Evolutionary conservation across 2,888 invertebrate species (phyloP), one percentile per base, ranked within the genome.

Genomic region (Thera britannica): DNA sequence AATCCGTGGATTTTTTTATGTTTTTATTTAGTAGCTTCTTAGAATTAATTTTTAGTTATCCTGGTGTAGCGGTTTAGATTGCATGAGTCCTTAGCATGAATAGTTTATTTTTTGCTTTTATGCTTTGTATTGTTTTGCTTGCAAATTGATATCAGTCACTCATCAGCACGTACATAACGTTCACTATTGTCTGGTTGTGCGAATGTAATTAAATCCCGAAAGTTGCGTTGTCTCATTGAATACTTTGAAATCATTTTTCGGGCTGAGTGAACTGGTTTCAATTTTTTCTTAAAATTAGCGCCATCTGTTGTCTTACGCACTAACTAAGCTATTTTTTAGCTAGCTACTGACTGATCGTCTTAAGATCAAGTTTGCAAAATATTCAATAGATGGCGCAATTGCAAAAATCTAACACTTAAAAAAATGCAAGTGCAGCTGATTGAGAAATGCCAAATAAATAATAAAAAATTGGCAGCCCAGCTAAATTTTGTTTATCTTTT

Each of bases 91-190:
- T 72, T 75, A 60, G 82, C 79, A 79, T 81, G 81, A 73, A 12
- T 52, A 12, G 7, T 58, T 71, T 67, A 65, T 56, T 65, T 72
- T 61, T 55, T 61, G 71, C 44, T 46, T 46, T 64, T 77, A 59
- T 9, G 76, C 76, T 75, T 78, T 75, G 74, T 82, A 79, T 77
- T 78, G 75, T 77, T 77, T 78, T 80, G 80, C 79, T 78, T 74
- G 82, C 80, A 81, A 77, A 83, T 84, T 86, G 88, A 82, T 86
- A 81, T 88, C 90, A 89, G 89, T 90, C 90, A 86, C 87, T 87
- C 90, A 85, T 87, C 87, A 84, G 86, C 85, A 84, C 83, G 84
- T 83, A 82, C 64, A 67, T 61, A 78, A 79, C 82, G 86, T 75
- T 84, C 87, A 87, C 85, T 84, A 82, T 87, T 86, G 90, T 86